These are phyloP conservation scores for Macrobrachium nipponense DNA, from an alignment of 1,140 invertebrate species.

Conservation along the genomic window DNA sequence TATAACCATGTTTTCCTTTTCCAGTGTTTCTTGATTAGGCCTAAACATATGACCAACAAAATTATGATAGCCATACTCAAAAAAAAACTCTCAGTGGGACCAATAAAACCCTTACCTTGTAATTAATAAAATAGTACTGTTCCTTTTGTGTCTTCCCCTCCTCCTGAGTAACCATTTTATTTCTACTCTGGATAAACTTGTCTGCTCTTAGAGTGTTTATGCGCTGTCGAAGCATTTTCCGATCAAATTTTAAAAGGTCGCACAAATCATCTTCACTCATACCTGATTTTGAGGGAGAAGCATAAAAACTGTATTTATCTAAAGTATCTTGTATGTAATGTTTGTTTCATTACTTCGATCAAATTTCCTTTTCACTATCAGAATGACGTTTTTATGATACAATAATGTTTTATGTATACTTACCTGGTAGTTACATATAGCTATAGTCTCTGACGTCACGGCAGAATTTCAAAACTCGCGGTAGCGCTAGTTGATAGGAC, in stretches of 20 bases:
- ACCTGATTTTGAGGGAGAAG: constrained; percentile 13
- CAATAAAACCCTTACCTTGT: constrained; percentile 75
- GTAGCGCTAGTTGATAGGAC: too few relatives aligned
- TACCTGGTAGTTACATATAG: too few relatives aligned
- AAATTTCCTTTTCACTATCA: too few relatives aligned
- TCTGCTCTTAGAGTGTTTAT: constrained; percentile 90
- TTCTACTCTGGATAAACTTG: constrained; percentile 92
- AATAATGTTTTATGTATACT: too few relatives aligned
- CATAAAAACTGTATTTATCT: not conserved
- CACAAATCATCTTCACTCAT: constrained; percentile 97
- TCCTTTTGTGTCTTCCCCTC: constrained; percentile 97
- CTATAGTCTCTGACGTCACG: too few relatives aligned
- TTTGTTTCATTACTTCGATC: not conserved
- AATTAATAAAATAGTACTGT: constrained; percentile 98
- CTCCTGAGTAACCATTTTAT: constrained; percentile 93
- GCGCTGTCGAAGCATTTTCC: constrained; percentile 90
- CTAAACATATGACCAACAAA: too few relatives aligned
- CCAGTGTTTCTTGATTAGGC: too few relatives aligned
- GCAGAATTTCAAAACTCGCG: too few relatives aligned
- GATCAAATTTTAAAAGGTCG: constrained; percentile 92
- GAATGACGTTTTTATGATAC: too few relatives aligned
- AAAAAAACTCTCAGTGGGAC: not conserved
- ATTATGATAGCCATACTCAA: not conserved
- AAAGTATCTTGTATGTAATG: not conserved
- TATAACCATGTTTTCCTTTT: too few relatives aligned